Conservation (phyloP, 2,113 vertebrate genomes). For the Etheostoma spectabile region DNA sequence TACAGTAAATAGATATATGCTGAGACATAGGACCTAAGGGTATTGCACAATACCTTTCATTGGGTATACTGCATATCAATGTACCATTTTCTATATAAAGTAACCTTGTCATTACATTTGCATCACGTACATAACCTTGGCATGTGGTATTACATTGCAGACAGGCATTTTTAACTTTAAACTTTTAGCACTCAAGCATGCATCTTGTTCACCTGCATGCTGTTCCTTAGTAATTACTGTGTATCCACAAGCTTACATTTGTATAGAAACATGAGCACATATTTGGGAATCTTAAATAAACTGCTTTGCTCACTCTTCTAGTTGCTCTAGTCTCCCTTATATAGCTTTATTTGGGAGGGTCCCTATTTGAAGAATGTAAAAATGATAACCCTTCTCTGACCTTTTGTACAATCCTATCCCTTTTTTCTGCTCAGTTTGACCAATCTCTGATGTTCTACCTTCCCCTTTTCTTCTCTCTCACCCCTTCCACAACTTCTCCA, state of each 20-base stretch:
- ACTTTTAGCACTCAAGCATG: neutral
- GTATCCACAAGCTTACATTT: neutral
- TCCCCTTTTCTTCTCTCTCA: neutral
- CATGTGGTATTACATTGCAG: neutral
- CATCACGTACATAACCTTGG: too few species aligned
- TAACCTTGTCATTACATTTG: too few species aligned
- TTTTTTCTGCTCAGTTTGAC: constrained; percentile 14
- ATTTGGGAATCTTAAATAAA: constrained; percentile 29
- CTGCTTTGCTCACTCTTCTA: neutral
- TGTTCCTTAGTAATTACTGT: neutral
- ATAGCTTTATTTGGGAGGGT: neutral
- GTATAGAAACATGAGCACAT: neutral
- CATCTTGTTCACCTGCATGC: neutral
- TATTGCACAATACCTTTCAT: neutral
- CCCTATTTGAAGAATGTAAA: constrained; percentile 7
- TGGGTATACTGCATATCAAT: neutral
- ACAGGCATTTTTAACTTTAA: neutral
- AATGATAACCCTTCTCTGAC: constrained; percentile 12
- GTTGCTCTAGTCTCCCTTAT: neutral
- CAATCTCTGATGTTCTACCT: constrained; percentile 10
- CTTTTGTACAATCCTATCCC: constrained; percentile 39
- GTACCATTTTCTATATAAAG: too few species aligned
- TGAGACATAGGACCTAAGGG: neutral
- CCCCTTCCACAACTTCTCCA: neutral
- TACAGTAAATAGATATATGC: neutral